These are phyloP conservation scores for Emberiza fucata DNA, from an alignment of 2,113 vertebrate genomes.

Conservation along the genomic window DNA sequence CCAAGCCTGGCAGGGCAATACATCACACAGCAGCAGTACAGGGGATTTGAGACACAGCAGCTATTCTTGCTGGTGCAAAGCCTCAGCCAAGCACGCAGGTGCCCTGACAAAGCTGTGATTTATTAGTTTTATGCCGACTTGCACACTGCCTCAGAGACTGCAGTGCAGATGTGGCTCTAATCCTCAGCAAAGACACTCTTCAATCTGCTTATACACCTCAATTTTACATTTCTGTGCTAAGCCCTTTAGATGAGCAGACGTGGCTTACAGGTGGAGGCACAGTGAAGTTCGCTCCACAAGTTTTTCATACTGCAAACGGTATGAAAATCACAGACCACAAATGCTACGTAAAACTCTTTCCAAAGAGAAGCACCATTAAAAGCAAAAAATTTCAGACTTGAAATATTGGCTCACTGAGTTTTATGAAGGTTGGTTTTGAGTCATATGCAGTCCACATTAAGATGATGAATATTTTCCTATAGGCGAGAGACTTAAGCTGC, in stretches of 20 bases:
- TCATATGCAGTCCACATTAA: constrained; percentile 37
- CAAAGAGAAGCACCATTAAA: not conserved
- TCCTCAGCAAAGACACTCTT: not conserved
- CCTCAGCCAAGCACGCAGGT: not conserved
- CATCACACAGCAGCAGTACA: not conserved
- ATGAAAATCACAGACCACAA: constrained; percentile 5
- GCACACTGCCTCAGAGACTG: rapidly evolving
- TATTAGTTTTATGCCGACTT: not conserved
- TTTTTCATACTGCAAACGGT: not conserved
- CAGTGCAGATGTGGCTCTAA: not conserved
- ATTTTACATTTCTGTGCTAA: not conserved
- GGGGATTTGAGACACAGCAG: not conserved
- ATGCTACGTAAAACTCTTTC: not conserved
- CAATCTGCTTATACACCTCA: not conserved
- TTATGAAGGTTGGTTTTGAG: constrained; percentile 49
- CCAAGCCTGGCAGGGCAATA: not conserved
- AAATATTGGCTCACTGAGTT: constrained; percentile 12
- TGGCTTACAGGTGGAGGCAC: not conserved
- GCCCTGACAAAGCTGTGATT: not conserved
- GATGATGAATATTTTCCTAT: constrained; percentile 60
- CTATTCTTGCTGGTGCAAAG: not conserved
- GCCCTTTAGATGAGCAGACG: not conserved
- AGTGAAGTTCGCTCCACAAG: not conserved
- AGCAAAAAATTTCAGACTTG: constrained; percentile 2
- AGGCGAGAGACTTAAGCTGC: constrained; percentile 49